Conservation (phyloP, 1,140 invertebrate genomes). For the Sminthurides bifidus region DNA sequence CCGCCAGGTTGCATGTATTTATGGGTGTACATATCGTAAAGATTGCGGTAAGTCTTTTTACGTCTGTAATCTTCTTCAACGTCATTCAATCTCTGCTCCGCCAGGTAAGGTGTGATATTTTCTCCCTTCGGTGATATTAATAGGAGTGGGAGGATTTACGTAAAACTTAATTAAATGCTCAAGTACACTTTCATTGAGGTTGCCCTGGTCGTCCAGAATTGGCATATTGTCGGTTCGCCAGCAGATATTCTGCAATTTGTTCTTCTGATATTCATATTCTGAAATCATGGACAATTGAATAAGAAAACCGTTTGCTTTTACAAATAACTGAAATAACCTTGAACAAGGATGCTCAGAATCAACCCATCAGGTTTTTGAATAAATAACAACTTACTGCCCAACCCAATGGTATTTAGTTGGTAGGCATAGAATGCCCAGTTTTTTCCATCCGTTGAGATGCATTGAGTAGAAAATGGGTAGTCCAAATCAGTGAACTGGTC, state of each 20-base stretch:
- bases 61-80: conserved; percentile 48
- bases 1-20: conserved; percentile 42
- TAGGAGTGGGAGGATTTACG: conserved; percentile 47
- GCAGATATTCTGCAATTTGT: conserved; percentile 63
- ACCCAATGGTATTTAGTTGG: conserved; percentile 70
- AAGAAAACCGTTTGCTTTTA: background rate
- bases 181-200: conserved; percentile 68
- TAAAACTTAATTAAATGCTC: conserved; percentile 63
- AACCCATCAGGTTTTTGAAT: background rate
- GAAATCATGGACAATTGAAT: conserved; percentile 6
- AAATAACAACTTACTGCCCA: conserved; percentile 43
- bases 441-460: conserved; percentile 69
- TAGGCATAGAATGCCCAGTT: conserved; percentile 71
- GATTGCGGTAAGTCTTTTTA: conserved; percentile 52
- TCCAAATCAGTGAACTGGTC: conserved; percentile 72
- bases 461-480: conserved; percentile 76
- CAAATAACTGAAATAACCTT: background rate
- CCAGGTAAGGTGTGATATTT: conserved; percentile 50
- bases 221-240: conserved; percentile 58
- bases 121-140: conserved; percentile 32
- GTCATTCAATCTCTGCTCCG: conserved; percentile 54
- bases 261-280: conserved; percentile 42
- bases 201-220: conserved; percentile 58
- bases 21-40: conserved; percentile 45
- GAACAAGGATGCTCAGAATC: background rate